A percentile compares a stretch with the other conserved stretches of the same genome.
phyloP scores from a whole-genome alignment of 2,888 invertebrate genomes.

The Lochmaea capreae region DNA sequence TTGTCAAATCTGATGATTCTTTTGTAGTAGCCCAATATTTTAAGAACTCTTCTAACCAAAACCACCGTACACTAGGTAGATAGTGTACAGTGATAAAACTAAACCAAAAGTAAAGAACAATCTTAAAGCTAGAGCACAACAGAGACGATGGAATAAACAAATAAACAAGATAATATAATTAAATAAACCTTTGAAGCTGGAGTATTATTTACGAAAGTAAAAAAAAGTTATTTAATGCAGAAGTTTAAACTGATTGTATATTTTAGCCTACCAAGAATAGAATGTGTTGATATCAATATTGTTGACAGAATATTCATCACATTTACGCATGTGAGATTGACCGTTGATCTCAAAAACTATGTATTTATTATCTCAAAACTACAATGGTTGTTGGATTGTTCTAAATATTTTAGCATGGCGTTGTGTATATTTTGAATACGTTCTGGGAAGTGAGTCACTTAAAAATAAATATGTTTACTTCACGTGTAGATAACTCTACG shows the following conservation, averaged over 20 bases:
- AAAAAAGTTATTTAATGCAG: no score
- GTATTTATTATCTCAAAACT: not conserved
- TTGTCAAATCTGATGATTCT: no score
- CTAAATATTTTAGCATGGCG: not conserved
- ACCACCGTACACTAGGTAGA: no score
- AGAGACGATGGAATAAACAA: no score
- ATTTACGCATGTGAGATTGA: not conserved
- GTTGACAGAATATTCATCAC: not conserved
- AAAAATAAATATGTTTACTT: not conserved
- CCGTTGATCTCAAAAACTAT: not conserved
- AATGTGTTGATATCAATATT: not conserved
- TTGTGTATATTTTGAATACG: not conserved
- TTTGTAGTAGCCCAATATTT: no score
- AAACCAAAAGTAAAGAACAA: no score
- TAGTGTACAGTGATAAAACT: no score
- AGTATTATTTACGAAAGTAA: not conserved
- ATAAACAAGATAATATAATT: no score
- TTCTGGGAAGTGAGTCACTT: slow-evolving; percentile 1
- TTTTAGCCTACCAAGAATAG: not conserved
- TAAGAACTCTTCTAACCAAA: no score
- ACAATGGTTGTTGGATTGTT: not conserved
- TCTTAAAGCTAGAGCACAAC: no score
- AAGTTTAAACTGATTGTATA: no score
- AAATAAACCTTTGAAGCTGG: not conserved
- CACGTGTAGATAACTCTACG: not conserved